Base-by-base conservation (phyloP, 1,140 invertebrate genomes). In the Neodiprion lecontei region DNA sequence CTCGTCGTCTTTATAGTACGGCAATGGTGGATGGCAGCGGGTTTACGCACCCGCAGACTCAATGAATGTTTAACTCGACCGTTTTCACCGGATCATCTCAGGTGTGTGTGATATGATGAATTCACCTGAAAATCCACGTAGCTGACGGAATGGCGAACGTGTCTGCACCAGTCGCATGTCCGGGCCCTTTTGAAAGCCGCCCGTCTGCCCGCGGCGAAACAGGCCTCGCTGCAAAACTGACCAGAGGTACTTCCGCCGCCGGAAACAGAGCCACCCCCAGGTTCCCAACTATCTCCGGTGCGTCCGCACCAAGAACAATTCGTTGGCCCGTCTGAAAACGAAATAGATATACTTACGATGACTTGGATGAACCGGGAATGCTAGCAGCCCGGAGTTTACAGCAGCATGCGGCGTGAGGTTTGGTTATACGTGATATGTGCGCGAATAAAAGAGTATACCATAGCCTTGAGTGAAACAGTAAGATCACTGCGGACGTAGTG, bases 111-210 rank as follows among this genome's bases (percentile, higher is more conserved):
- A 21, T n/a, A 14, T 53, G n/a, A 73, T 67, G 28, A 40, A 66
- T 72, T 79, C 81, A 91, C 90, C 89, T 92, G 91, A 84, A 96
- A 96, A 85, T 97, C 96, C 17, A 97, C 95, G 81, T 96, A 97
- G 79, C 95, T 96, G n/a, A 97, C 94, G 0, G 96, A 96, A 81
- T 97, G 95, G 28, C 96, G 89, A 10, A 97, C 93, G 82, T 97
- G 96, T 76, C 95, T 92, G 85, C 96, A 98, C 96, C 96, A 97
- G 85, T 97, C 96, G 84, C 96, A 97, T n/a, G 95, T 95, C 86
- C 96, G 96, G 74, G 95, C 95, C 79, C 94, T 93, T 86, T 97
- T 97, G 86, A 97, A 97, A 75, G 94, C 95, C 0, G 96, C 96
- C 67, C 96, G 88, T 69, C 96, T 89, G 14, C 95, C 96, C 82